Evolutionary conservation across 2,888 invertebrate species (phyloP).

Genomic region (Brachyptera putata): DNA sequence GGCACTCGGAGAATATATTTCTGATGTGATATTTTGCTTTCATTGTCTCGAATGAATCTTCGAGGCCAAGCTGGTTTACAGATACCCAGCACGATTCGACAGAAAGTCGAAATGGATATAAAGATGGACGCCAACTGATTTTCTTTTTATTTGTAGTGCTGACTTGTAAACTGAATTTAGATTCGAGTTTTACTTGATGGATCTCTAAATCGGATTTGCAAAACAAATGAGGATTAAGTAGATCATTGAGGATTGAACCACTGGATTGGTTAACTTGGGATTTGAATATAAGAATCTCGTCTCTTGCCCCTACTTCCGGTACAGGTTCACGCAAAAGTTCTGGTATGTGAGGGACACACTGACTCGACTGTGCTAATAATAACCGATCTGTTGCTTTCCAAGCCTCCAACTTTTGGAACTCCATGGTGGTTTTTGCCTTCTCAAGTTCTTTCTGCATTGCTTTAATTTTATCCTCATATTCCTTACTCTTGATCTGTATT

Average conservation of each 20-base stretch:
- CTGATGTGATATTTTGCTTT: not conserved
- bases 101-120: not conserved
- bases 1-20: not conserved
- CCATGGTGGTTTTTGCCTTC: constrained; percentile 9
- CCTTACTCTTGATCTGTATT: not conserved
- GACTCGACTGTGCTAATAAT: not conserved
- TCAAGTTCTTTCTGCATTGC: constrained; percentile 10
- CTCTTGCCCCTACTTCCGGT: not conserved
- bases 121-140: not conserved
- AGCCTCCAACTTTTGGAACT: not conserved
- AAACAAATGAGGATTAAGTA: constrained; percentile 2
- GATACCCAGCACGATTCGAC: not conserved
- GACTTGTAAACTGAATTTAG: not conserved
- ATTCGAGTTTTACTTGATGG: not conserved
- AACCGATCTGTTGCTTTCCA: constrained; percentile 5
- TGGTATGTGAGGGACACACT: too few relatives aligned
- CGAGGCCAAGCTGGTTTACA: not conserved
- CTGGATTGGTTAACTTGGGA: not conserved
- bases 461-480: constrained; percentile 2
- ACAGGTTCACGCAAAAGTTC: too few relatives aligned
- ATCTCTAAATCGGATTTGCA: not conserved
- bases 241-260: not conserved
- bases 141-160: not conserved
- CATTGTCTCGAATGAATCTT: not conserved
- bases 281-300: not conserved